phyloP scores from a whole-genome alignment of 1,140 invertebrate genomes.

The Rhynchophorus ferrugineus region DNA sequence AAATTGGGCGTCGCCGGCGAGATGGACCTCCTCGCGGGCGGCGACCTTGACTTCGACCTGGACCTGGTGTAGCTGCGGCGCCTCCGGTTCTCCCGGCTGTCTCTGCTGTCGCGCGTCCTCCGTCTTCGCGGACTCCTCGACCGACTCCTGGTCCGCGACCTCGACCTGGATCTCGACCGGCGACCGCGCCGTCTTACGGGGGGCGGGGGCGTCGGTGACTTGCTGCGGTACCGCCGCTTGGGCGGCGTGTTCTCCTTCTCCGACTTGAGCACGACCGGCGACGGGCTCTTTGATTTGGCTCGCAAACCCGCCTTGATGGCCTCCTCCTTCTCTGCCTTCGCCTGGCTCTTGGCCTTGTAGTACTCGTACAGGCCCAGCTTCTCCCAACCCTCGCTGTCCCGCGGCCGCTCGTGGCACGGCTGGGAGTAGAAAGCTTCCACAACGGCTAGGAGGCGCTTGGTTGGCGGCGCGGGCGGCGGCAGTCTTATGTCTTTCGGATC shows the following conservation, averaged over 20 bases:
- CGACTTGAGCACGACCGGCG: slow-evolving; percentile 55
- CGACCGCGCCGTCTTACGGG: slow-evolving; percentile 12
- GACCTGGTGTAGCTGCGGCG: slow-evolving; percentile 46
- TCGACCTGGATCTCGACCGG: slow-evolving; percentile 36
- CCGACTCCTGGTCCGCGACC: slow-evolving; percentile 38
- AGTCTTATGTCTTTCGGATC: slow-evolving; percentile 85
- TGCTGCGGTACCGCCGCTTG: slow-evolving; percentile 64
- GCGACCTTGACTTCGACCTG: slow-evolving; percentile 42
- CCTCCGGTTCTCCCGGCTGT: slow-evolving; percentile 18
- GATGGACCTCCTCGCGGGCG: slow-evolving; percentile 32
- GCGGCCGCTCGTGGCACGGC: slow-evolving; percentile 85
- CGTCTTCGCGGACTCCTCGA: slow-evolving; percentile 24
- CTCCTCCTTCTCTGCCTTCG: slow-evolving; percentile 83
- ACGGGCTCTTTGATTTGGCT: slow-evolving; percentile 64
- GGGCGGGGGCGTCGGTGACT: slow-evolving; percentile 39
- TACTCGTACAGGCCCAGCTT: slow-evolving; percentile 95
- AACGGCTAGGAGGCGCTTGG: slow-evolving; percentile 81
- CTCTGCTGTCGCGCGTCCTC: slow-evolving; percentile 9
- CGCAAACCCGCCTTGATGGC: slow-evolving; percentile 63
- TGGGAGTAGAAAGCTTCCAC: slow-evolving; percentile 93
- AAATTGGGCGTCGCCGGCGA: slow-evolving; percentile 7
- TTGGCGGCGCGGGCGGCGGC: slow-evolving; percentile 88
- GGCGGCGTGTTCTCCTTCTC: slow-evolving; percentile 66
- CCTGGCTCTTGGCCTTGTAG: slow-evolving; percentile 90
- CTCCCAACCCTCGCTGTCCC: slow-evolving; percentile 97